Base-by-base conservation (phyloP, 2,797 vertebrate species). In the Huso huso region DNA sequence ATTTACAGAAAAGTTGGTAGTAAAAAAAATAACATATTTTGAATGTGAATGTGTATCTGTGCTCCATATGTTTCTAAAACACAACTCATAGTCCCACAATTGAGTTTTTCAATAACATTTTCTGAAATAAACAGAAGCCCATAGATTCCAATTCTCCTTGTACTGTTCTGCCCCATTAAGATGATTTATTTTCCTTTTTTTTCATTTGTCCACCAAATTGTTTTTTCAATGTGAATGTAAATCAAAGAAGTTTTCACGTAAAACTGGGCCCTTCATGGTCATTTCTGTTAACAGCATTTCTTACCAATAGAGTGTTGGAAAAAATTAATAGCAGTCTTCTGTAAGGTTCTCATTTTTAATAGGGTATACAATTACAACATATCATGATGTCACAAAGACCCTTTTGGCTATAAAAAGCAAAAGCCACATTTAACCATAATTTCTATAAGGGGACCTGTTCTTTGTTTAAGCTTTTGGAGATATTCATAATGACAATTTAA, bases 201-300 rank as follows among this genome's bases (percentile, higher is more conserved):
- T 74, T 85, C 81, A 84, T 84, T 87, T 86, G 81, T 83, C 83
- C 80, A 75, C 79, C 80, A 82, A 83, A 86, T 87, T 62, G 48
- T 37, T 63, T 57, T 63, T 84, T 80, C 75, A 76, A 78, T 74
- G 65, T n/a, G 73, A 75, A 75, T 70, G 82, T 83, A 83, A 86
- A 85, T 87, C 82, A 84, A 84, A 86, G 80, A 65, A 3, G 60
- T 83, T 78, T 58, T 58, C 62, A 23, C 10, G 52, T 51, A 51
- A 37, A 59, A 64, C 77, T 71, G 75, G 63, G 81, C 78, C 77
- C 87, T 82, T 83, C 75, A 68, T 74, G 71, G 82, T 82, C 87
- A 83, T 81, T 83, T 84, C 82, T 72, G 80, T 73, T 86, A 85
- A 86, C 84, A 81, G 78, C 72, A 79, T 78, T 78, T 37, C 79